Evolutionary conservation across 2,113 vertebrate species (phyloP), one percentile per base, ranked within the genome.

Genomic region (Myotis yumanensis): DNA sequence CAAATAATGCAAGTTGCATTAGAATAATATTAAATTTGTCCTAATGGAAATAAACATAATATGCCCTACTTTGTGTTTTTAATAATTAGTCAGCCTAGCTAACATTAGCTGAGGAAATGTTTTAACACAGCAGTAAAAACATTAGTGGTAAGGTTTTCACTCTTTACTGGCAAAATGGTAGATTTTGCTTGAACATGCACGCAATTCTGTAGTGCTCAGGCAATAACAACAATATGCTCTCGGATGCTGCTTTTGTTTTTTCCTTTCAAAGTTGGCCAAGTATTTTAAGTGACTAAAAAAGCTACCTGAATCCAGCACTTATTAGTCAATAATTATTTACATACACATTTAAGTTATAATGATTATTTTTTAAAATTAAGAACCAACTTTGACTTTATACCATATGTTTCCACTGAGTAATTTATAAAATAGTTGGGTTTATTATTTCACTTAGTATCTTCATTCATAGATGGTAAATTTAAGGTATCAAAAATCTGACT

Each of bases 11-110:
- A 93, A 89, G 7, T 7, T 54, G 16, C 11, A 22, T 92, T 92
- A 92, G 32, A 93, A 73, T 86, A 72, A 71, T 83, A 88, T 66
- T 88, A 75, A 91, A 30, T 81, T 57, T 93, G 3, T 95, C 46
- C 20, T 90, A 59, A 89, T 79, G 12, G 43, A 90, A 82, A 77
- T 62, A 91, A 96, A 93, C 12, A 90, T 64, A 90, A 59, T 51
- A 62, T 46, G 5, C 4, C 28, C 8, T 52, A 20, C n/a, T 91
- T 72, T 76, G 18, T 69, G 81, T 71, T 93, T 94, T 96, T 64
- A 76, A 40, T 75, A 89, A 87, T 82, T 93, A 79, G 5, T 71
- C 28, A 82, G 73, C 48, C 12, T 22, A 77, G 57, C 68, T 75
- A 80, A 77, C 3, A 43, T 4, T 88, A 85, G 30, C 37, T n/a